phyloP scores from a whole-genome alignment of 2,797 vertebrate genomes.

The Acipenser ruthenus region DNA sequence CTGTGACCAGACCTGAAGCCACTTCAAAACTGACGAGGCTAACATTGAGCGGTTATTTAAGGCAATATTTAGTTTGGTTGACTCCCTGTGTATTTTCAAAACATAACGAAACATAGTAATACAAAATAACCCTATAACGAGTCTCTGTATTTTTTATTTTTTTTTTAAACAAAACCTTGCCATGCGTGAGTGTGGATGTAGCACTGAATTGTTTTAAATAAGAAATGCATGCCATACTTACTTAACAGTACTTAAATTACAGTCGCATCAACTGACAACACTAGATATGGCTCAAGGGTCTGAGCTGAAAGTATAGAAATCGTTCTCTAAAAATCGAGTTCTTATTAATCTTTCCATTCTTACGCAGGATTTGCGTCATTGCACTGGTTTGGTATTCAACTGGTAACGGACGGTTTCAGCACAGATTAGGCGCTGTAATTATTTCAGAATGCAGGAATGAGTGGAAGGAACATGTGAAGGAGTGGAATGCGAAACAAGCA shows the following conservation, averaged over 20 bases:
- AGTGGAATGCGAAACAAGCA: too few relatives aligned
- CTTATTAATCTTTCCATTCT: conserved; percentile 5
- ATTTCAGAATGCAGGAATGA: conserved; percentile 2
- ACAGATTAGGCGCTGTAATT: conserved; percentile 18
- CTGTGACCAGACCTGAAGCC: too few relatives aligned
- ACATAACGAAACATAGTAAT: too few relatives aligned
- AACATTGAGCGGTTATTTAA: too few relatives aligned
- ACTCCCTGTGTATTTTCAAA: too few relatives aligned
- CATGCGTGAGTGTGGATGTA: too few relatives aligned
- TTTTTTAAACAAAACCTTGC: too few relatives aligned
- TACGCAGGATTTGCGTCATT: conserved; percentile 24
- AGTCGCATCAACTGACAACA: conserved; percentile 6
- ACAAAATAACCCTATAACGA: too few relatives aligned
- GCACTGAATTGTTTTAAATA: neutral
- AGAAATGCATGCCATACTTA: conserved; percentile 8
- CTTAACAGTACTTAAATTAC: conserved; percentile 6
- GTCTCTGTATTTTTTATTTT: too few relatives aligned
- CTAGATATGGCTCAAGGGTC: neutral
- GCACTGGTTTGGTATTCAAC: conserved; percentile 30
- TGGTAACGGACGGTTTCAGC: conserved; percentile 17
- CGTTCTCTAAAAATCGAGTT: conserved; percentile 21
- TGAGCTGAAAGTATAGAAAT: neutral
- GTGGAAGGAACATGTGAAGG: too few relatives aligned
- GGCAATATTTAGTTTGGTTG: too few relatives aligned
- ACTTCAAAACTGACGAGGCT: too few relatives aligned